These are phyloP conservation scores for Remorina albescens DNA, from an alignment of 2,797 vertebrate genomes.

Conservation along the genomic window DNA sequence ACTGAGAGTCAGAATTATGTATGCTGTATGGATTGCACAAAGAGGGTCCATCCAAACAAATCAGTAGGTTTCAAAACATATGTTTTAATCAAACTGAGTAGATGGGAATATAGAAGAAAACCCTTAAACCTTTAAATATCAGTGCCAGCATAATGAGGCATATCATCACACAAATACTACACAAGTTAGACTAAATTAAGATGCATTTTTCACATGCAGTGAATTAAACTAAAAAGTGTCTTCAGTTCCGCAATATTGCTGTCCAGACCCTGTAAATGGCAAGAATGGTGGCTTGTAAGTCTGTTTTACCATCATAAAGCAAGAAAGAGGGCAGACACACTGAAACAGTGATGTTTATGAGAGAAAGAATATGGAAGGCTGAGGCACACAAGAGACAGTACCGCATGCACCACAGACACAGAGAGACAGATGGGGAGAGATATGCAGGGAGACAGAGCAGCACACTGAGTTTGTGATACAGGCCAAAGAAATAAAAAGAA, in stretches of 20 bases:
- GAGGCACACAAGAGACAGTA: slow-evolving; percentile 30
- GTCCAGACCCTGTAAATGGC: slow-evolving; percentile 40
- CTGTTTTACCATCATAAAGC: slow-evolving; percentile 45
- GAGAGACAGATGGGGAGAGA: slow-evolving; percentile 47
- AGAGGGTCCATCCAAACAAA: not conserved
- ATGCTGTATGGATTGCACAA: not conserved
- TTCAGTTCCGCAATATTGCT: slow-evolving; percentile 28
- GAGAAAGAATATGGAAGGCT: slow-evolving; percentile 46
- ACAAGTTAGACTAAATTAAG: not conserved
- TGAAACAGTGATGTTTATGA: slow-evolving; percentile 54
- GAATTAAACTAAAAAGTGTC: slow-evolving; percentile 33
- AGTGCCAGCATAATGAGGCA: not conserved
- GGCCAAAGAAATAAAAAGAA: slow-evolving; percentile 23
- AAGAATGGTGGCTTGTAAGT: slow-evolving; percentile 43
- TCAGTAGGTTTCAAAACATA: not conserved
- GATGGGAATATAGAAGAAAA: too few relatives aligned
- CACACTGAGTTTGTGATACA: slow-evolving; percentile 27
- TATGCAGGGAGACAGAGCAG: slow-evolving; percentile 37
- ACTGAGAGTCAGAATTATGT: too few relatives aligned
- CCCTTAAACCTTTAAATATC: not conserved
- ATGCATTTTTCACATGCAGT: too few relatives aligned
- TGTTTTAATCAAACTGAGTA: too few relatives aligned
- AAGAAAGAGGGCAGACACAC: slow-evolving; percentile 41
- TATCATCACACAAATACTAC: not conserved
- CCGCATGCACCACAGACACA: slow-evolving; percentile 25